Percentiles rank a stretch among this genome's conserved stretches.
Conservation (phyloP, 2,888 invertebrate genomes). For the Sepioteuthis lessoniana region DNA sequence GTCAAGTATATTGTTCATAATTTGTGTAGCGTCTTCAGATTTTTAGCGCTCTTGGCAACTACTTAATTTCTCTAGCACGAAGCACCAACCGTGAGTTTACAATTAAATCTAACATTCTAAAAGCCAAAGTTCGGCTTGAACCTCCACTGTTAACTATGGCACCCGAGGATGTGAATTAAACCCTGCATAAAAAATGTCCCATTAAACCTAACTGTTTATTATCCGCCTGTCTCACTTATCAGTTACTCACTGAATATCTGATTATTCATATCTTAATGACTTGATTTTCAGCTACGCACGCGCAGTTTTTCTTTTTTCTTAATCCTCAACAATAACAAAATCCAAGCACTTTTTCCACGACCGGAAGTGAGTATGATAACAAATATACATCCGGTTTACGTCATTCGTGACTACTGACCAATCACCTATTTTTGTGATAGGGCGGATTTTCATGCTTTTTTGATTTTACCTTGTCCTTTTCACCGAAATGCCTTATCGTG, state of each 20-base stretch:
- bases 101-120: too few species aligned
- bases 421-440: not conserved
- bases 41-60: too few species aligned
- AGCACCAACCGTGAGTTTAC: too few species aligned
- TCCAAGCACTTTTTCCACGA: not conserved
- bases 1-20: too few species aligned
- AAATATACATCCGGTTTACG: not conserved
- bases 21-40: too few species aligned
- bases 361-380: not conserved
- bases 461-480: not conserved
- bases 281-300: not conserved
- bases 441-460: not conserved
- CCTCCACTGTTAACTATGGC: too few species aligned
- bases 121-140: too few species aligned
- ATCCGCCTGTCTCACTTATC: not conserved
- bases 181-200: not conserved
- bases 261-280: not conserved
- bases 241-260: not conserved
- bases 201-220: not conserved
- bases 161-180: too few species aligned
- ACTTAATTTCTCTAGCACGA: too few species aligned
- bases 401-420: not conserved
- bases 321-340: constrained; percentile 20
- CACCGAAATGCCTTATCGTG: not conserved
- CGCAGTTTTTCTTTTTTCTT: not conserved